Evolutionary conservation across 2,888 invertebrate genomes (phyloP), one percentile per base, ranked within the genome.

Genomic region (Luperina testacea): DNA sequence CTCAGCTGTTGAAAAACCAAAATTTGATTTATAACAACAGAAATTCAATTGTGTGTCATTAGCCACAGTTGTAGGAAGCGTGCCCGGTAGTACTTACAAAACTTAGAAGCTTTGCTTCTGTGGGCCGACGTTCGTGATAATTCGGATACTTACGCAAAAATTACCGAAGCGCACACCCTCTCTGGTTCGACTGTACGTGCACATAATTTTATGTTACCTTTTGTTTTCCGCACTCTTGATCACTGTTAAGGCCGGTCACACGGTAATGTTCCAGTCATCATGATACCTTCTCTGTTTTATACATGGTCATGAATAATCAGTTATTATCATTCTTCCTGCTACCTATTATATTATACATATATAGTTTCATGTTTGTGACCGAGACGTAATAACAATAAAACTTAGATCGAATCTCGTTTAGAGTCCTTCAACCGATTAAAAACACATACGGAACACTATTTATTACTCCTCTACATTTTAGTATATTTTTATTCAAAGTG

Each of bases 361-460:
- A 9, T 64, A 20, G 32, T 64, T 64, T 63, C 0, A 1, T 15
- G 20, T 32, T 51, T 69, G 4, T 32, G 51, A 51, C 9, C 9
- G 42, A 9, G 42, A 9, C 9, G 42, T 42, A 42, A 42, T 9
- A 45, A 11, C 45, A 45, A 11, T 45, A 45, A 45, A 45, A 45
- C 11, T 45, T 45, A 2, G 11, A 45, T 6, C 17, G 17, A 17
- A 17, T 51, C 51, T 51, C 51, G 51, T 51, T 51, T 17, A 51
- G 17, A 11, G 45, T 51, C 17, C 15, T 1, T 15, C 15, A 17
- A 51, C 51, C 17, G 51, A 17, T 51, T 51, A 57, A 32, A 70
- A 42, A 75, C 9, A 48, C 32, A 11, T 80, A 80, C 81, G 80
- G 80, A 67, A 80, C 67, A n/a, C 51, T 4, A 11, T 53, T 27